phyloP scores from a whole-genome alignment of 2,113 vertebrate genomes.

The Gavia stellata region DNA sequence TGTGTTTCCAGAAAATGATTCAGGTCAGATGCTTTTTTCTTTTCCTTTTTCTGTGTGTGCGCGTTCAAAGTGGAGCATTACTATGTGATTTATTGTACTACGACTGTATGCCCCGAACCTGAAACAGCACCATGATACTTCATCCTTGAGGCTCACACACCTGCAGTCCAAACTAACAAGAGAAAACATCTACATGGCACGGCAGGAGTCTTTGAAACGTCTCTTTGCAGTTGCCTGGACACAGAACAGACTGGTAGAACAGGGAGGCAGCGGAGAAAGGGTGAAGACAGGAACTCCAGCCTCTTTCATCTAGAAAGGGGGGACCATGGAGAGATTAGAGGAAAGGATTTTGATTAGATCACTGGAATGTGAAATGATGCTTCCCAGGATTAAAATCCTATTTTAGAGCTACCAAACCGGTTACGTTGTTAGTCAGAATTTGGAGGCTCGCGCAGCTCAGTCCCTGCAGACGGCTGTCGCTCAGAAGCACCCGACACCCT shows the following conservation, averaged over 20 bases:
- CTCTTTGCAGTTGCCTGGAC: conserved; percentile 65
- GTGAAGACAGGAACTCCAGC: conserved; percentile 57
- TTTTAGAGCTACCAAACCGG: conserved; percentile 60
- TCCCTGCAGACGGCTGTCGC: neutral
- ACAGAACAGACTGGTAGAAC: conserved; percentile 61
- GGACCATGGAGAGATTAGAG: conserved; percentile 64
- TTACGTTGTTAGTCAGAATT: conserved; percentile 23
- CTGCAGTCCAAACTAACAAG: conserved; percentile 66
- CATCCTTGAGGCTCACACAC: conserved; percentile 59
- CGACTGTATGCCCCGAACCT: conserved; percentile 69
- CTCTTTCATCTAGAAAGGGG: conserved; percentile 63
- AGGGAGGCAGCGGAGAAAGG: conserved; percentile 51
- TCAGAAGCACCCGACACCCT: neutral
- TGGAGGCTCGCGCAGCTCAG: neutral
- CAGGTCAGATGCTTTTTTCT: conserved; percentile 72
- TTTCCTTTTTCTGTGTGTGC: neutral
- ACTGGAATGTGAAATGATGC: conserved; percentile 63
- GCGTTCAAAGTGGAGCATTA: conserved; percentile 45
- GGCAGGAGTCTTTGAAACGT: conserved; percentile 61
- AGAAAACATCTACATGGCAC: conserved; percentile 54
- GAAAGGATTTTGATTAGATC: conserved; percentile 64
- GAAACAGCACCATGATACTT: conserved; percentile 67
- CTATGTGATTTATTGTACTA: conserved; percentile 67
- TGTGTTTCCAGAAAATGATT: conserved; percentile 72
- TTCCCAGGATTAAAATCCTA: conserved; percentile 64